These are phyloP conservation scores for Agonopterix heracliana DNA, from an alignment of 2,888 invertebrate species.

Conservation along the genomic window DNA sequence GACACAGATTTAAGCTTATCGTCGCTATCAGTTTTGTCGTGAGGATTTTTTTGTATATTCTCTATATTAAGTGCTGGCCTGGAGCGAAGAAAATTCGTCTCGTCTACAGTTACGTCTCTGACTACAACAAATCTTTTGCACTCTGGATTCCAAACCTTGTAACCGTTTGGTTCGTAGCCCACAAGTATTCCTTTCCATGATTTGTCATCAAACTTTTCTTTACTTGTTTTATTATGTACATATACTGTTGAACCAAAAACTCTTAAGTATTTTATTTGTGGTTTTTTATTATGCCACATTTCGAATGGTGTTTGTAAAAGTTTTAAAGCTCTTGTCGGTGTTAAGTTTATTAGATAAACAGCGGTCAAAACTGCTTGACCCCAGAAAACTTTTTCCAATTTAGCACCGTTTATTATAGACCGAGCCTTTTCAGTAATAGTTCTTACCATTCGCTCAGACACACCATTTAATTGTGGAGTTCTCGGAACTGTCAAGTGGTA, in stretches of 20 bases:
- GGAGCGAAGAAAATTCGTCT: slow-evolving; percentile 23
- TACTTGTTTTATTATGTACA: background rate
- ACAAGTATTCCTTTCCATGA: slow-evolving; percentile 34
- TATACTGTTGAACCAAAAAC: slow-evolving; percentile 33
- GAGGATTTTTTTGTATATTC: slow-evolving; percentile 8
- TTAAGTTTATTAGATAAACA: slow-evolving; percentile 35
- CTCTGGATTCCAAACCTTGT: slow-evolving; percentile 33
- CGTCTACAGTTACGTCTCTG: slow-evolving; percentile 37
- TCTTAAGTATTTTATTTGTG: slow-evolving; percentile 22
- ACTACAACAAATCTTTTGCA: slow-evolving; percentile 25
- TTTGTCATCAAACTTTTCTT: slow-evolving; percentile 17
- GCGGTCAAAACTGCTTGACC: slow-evolving; percentile 39
- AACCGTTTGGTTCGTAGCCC: slow-evolving; percentile 34
- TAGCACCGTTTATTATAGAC: slow-evolving; percentile 28
- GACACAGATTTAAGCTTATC: slow-evolving; percentile 8
- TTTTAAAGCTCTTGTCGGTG: slow-evolving; percentile 33
- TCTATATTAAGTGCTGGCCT: slow-evolving; percentile 15
- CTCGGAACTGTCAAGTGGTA: slow-evolving; percentile 35
- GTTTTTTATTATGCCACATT: slow-evolving; percentile 37
- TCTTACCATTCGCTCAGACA: slow-evolving; percentile 37
- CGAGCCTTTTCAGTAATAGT: slow-evolving; percentile 40
- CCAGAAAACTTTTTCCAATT: slow-evolving; percentile 34
- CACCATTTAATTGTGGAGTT: slow-evolving; percentile 43
- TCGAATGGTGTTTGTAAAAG: slow-evolving; percentile 37
- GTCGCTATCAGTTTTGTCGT: slow-evolving; percentile 12